Evolutionary conservation across 2,888 invertebrate genomes (phyloP), one percentile per base, ranked within the genome.

Genomic region (Ormyrus thymus): DNA sequence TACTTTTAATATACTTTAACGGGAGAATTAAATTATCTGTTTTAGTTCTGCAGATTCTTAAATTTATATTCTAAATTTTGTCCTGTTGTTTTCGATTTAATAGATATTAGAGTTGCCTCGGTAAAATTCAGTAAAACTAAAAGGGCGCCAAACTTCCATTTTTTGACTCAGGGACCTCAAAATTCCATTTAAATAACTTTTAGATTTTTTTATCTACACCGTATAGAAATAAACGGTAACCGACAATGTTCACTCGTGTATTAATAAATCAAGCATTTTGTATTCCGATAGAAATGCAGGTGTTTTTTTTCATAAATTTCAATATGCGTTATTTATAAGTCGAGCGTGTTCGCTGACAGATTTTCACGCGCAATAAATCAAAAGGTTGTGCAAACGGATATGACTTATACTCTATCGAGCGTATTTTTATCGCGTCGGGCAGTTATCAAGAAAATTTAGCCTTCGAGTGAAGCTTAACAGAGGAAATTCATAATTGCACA

Each of bases 331-430:
- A 55, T 55, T 55, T 68, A 55, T 68, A 13, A 11, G 55, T 43
- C 29, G n/a, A 43, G 53, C 43, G n/a, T 66, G n/a, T 7, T 11
- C 29, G 51, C 51, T 10, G 51, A 50, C 29, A 50, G 15, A 51
- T 65, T 65, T 65, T 65, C 65, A 51, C 51, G 51, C 55, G 66
- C 53, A 6, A 66, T 53, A 66, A 66, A 66, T 68, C 45, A 55
- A 55, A 55, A 43, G 13, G 13, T 55, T 43, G 68, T 45, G 13
- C 55, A 55, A 68, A 55, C n/a, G 43, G 0, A 66, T 68, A 15
- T 43, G 10, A 53, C 9, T 43, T 51, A 10, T 45, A 48, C 43
- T 11, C 7, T 13, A n/a, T 7, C n/a, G 61, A 15, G n/a, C 62
- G n/a, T n/a, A 64, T 48, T 46, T 64, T 64, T 48, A 64, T n/a